A percentile compares a stretch with the other conserved stretches of the same genome.
Conservation (phyloP, 2,888 invertebrate genomes). For the Stegophylla sp. region DNA sequence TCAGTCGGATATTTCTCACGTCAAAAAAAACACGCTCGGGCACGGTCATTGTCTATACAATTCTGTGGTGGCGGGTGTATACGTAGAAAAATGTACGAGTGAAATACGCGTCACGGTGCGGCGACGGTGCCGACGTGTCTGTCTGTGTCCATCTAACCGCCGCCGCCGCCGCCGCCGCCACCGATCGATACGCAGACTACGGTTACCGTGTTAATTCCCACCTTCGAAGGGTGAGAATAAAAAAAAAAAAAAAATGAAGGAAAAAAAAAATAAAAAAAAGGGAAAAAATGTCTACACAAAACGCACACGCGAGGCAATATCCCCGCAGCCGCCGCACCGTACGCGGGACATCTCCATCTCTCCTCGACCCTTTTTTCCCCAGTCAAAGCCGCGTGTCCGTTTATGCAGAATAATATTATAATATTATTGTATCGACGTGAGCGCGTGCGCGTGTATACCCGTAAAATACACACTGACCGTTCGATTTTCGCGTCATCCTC, state of each 20-base stretch:
- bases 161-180: slow-evolving; percentile 9
- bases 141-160: slow-evolving; percentile 53
- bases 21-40: not conserved
- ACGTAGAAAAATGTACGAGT: not conserved
- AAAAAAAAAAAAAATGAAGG: too few relatives aligned
- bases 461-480: too few relatives aligned
- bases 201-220: slow-evolving; percentile 58
- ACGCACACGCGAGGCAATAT: slow-evolving; percentile 21
- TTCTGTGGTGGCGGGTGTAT: not conserved
- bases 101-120: not conserved
- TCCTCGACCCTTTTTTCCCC: slow-evolving; percentile 1
- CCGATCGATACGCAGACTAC: slow-evolving; percentile 55
- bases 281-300: slow-evolving; percentile 25
- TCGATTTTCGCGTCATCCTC: too few relatives aligned
- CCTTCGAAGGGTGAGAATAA: slow-evolving; percentile 57
- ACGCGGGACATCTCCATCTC: slow-evolving; percentile 35
- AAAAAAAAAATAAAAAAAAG: too few relatives aligned
- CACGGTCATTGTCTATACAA: not conserved
- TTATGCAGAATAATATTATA: not conserved
- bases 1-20: too few relatives aligned
- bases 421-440: not conserved
- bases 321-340: not conserved
- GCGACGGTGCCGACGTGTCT: slow-evolving; percentile 57
- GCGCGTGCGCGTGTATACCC: too few relatives aligned
- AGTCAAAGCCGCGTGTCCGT: not conserved